These are phyloP conservation scores for Margarornis squamiger DNA, from an alignment of 2,797 vertebrate species.

Conservation along the genomic window DNA sequence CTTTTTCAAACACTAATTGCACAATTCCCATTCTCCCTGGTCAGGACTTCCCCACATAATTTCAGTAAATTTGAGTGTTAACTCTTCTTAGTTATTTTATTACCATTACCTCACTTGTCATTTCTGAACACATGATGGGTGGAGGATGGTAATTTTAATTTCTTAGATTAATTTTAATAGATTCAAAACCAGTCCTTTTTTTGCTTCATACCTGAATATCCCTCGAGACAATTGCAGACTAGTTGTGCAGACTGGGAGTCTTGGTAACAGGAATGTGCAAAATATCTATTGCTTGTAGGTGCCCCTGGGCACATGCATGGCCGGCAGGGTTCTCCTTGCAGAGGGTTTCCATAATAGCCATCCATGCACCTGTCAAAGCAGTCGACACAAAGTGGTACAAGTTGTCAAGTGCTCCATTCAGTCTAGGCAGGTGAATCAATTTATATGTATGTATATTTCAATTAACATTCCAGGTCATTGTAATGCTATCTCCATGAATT, in stretches of 20 bases:
- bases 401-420: not conserved
- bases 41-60: not conserved
- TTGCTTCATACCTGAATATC: slow-evolving; percentile 80
- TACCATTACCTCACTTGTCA: not conserved
- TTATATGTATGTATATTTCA: not conserved
- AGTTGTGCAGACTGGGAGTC: slow-evolving; percentile 72
- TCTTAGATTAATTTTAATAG: not conserved
- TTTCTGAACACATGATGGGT: not conserved
- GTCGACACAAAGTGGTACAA: not conserved
- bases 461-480: not conserved
- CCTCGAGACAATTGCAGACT: slow-evolving; percentile 80
- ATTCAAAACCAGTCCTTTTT: not conserved
- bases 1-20: not conserved
- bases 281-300: slow-evolving; percentile 79
- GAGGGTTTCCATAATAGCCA: slow-evolving; percentile 84
- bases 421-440: not conserved
- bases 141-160: not conserved
- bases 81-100: not conserved
- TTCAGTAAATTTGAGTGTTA: not conserved
- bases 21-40: not conserved
- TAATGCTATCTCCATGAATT: not conserved
- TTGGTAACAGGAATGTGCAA: slow-evolving; percentile 83
- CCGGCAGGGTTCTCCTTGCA: slow-evolving; percentile 73
- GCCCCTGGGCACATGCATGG: slow-evolving; percentile 85
- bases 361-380: slow-evolving; percentile 80